These are phyloP conservation scores for Tiliacea citrago DNA, from an alignment of 2,888 invertebrate genomes.

Conservation along the genomic window DNA sequence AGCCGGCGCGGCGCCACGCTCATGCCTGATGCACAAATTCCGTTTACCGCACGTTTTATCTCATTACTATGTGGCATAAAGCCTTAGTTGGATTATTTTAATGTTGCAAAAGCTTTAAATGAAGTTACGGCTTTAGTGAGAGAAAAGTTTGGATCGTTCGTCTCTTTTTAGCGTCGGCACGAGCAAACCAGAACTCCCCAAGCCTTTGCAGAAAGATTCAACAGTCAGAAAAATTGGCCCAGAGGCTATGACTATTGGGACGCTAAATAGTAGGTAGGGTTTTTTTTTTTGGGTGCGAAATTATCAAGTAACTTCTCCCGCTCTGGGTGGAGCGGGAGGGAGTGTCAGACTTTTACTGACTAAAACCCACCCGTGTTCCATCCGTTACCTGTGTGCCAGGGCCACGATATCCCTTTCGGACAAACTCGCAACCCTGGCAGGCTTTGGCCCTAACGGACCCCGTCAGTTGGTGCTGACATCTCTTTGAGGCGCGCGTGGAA, in stretches of 20 bases:
- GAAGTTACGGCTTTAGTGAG: conserved; percentile 24
- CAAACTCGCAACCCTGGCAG: no score
- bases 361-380: no score
- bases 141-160: conserved; percentile 12
- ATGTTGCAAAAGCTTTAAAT: conserved; percentile 37
- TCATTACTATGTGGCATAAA: conserved; percentile 59
- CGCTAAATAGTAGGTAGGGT: no score
- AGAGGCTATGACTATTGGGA: neutral
- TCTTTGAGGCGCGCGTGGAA: no score
- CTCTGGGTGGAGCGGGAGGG: no score
- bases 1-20: conserved; percentile 72
- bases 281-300: no score
- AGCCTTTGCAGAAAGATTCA: neutral
- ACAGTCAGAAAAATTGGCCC: neutral
- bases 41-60: conserved; percentile 63
- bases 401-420: no score
- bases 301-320: no score
- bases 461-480: no score
- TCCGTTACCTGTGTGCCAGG: no score
- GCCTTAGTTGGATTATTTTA: conserved; percentile 43
- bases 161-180: neutral
- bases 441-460: no score
- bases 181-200: neutral
- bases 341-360: no score
- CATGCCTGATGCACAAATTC: conserved; percentile 63